A percentile compares a stretch with the other conserved stretches of the same genome.
These are phyloP conservation scores for Cacatua alba DNA, from an alignment of 2,113 vertebrate species.

Conservation along the genomic window DNA sequence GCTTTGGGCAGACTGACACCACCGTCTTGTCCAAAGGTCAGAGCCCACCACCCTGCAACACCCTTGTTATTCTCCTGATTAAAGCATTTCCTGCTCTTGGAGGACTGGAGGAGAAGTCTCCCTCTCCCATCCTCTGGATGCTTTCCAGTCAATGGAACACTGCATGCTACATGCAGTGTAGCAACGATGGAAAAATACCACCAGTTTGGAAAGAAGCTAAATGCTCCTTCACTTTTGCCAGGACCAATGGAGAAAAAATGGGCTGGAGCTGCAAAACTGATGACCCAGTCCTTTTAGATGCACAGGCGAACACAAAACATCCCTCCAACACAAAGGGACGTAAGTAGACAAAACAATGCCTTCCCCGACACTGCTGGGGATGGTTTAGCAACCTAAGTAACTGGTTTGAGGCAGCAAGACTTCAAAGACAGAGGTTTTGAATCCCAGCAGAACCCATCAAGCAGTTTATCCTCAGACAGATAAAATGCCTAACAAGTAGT, in stretches of 20 bases:
- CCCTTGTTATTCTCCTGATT: background rate
- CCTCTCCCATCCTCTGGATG: background rate
- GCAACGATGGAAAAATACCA: background rate
- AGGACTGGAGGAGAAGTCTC: background rate
- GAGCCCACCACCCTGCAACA: background rate
- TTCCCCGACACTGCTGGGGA: background rate
- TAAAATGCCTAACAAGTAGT: background rate
- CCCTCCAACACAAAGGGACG: background rate
- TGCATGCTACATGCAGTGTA: background rate
- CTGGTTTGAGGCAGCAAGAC: background rate
- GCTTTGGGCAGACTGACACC: background rate
- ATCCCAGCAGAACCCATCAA: conserved; percentile 21
- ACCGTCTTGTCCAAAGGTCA: background rate
- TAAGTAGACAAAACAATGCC: background rate
- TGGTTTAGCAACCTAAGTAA: background rate
- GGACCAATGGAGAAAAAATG: background rate
- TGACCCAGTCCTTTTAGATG: background rate
- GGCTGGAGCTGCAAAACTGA: background rate
- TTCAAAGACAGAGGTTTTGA: background rate
- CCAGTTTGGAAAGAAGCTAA: conserved; percentile 16
- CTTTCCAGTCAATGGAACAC: background rate
- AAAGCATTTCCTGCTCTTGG: background rate
- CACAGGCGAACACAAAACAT: rapidly evolving
- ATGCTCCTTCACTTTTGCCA: background rate
- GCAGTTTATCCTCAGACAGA: background rate